These are phyloP conservation scores for Diachasmimorpha longicaudata DNA, from an alignment of 1,140 invertebrate genomes.

Conservation along the genomic window DNA sequence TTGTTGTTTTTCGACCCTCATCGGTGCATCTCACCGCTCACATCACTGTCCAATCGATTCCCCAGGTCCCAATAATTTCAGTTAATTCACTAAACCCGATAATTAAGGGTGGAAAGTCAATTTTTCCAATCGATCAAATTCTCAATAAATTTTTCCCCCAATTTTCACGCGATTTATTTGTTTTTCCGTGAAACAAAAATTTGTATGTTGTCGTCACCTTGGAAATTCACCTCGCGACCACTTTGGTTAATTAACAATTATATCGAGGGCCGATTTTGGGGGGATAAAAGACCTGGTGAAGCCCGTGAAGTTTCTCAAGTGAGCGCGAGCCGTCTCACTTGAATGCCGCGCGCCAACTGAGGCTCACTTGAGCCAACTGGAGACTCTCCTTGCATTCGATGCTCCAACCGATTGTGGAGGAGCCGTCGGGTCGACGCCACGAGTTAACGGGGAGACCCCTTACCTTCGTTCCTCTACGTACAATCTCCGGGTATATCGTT, in stretches of 20 bases:
- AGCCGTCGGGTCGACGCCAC: constrained; percentile 10
- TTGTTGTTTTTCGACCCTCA: constrained; percentile 5
- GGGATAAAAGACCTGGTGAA: not conserved
- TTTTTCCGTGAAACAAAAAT: no score
- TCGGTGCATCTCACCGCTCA: not conserved
- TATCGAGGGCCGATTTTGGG: no score
- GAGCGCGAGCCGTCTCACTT: constrained; percentile 21
- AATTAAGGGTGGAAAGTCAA: no score
- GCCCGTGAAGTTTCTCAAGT: not conserved
- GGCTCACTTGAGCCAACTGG: not conserved
- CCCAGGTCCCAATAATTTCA: not conserved
- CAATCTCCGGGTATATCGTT: not conserved
- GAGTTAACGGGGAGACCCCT: not conserved
- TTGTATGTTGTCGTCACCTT: no score
- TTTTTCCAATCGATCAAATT: no score
- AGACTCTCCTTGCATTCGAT: not conserved
- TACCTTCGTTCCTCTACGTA: not conserved
- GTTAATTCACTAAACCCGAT: no score
- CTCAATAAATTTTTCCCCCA: no score
- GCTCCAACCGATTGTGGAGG: not conserved
- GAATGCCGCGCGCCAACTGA: constrained; percentile 32
- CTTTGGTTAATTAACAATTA: no score
- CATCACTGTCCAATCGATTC: not conserved
- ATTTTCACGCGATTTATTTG: no score
- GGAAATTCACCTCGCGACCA: no score